These are phyloP conservation scores for Panagrolaimus sp. DNA, from an alignment of 1,140 invertebrate genomes.

Conservation along the genomic window DNA sequence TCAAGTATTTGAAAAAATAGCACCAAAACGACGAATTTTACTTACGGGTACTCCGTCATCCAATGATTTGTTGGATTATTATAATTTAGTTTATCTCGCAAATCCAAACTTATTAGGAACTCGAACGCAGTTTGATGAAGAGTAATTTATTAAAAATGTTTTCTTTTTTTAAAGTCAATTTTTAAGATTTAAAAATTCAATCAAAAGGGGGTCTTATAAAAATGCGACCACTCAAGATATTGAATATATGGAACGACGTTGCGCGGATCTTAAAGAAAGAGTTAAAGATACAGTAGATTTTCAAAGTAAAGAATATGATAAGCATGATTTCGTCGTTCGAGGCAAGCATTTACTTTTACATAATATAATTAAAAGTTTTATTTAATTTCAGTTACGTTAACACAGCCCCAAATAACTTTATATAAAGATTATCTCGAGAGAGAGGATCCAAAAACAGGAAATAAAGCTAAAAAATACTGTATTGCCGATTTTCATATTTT, in stretches of 20 bases:
- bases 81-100: constrained; percentile 64
- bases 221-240: constrained; percentile 48
- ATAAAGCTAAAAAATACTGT: too few relatives aligned
- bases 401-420: too few relatives aligned
- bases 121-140: neutral
- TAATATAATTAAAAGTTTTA: too few relatives aligned
- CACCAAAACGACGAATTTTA: constrained; percentile 60
- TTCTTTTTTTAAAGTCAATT: constrained; percentile 48
- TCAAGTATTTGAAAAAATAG: constrained; percentile 60
- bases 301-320: too few relatives aligned
- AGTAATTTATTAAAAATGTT: too few relatives aligned
- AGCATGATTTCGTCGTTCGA: too few relatives aligned
- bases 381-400: too few relatives aligned
- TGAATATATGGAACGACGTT: constrained; percentile 48
- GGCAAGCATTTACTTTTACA: too few relatives aligned
- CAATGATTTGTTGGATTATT: constrained; percentile 64
- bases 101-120: constrained; percentile 62
- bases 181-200: constrained; percentile 73
- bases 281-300: too few relatives aligned
- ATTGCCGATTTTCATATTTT: too few relatives aligned
- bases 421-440: too few relatives aligned
- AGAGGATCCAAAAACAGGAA: too few relatives aligned
- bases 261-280: constrained; percentile 59
- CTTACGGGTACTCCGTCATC: constrained; percentile 64
- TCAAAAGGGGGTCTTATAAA: constrained; percentile 40